These are phyloP conservation scores for Lanistes nyassanus DNA, from an alignment of 1,140 invertebrate genomes.

Conservation along the genomic window DNA sequence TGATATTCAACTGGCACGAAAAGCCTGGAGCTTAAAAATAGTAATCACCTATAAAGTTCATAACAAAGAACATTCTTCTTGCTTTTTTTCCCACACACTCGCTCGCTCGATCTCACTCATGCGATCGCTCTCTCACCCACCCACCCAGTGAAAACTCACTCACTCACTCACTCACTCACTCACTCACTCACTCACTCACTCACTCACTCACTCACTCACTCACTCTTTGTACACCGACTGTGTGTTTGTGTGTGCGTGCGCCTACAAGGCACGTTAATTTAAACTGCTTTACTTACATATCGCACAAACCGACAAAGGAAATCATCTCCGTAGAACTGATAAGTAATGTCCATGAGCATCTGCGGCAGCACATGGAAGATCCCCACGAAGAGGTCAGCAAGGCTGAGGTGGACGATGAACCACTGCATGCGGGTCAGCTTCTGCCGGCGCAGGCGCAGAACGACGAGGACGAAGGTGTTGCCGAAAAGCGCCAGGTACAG, in stretches of 20 bases:
- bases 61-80: too few relatives aligned
- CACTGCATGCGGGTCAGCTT: constrained; percentile 78
- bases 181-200: too few relatives aligned
- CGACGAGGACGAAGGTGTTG: constrained; percentile 74
- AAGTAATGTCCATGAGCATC: constrained; percentile 77
- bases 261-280: too few relatives aligned
- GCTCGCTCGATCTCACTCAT: too few relatives aligned
- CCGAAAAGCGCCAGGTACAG: constrained; percentile 76
- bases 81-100: neutral
- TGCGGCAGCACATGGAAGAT: constrained; percentile 80
- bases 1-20: neutral
- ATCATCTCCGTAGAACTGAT: constrained; percentile 74
- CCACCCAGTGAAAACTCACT: too few relatives aligned
- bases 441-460: constrained; percentile 68
- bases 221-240: too few relatives aligned
- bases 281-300: constrained; percentile 64
- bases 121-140: constrained; percentile 5
- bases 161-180: too few relatives aligned
- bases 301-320: constrained; percentile 75
- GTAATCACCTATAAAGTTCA: neutral
- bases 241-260: too few relatives aligned
- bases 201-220: too few relatives aligned
- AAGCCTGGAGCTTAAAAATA: too few relatives aligned
- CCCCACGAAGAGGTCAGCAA: constrained; percentile 79
- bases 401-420: constrained; percentile 78